Percentiles rank a stretch among this genome's conserved stretches.
These are phyloP conservation scores for Drosophila repletoides DNA, from an alignment of 1,140 invertebrate species.

Conservation along the genomic window DNA sequence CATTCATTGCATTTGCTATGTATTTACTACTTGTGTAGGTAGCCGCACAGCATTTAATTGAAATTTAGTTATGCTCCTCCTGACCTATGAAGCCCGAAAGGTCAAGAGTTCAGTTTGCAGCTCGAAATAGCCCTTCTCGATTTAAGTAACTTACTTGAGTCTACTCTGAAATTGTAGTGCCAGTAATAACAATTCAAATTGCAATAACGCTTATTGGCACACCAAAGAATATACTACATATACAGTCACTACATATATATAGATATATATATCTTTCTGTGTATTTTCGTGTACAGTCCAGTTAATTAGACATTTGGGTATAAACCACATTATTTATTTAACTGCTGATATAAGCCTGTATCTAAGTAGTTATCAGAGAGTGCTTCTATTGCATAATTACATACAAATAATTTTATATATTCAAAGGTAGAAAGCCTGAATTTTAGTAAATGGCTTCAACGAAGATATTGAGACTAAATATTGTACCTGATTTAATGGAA, in stretches of 20 bases:
- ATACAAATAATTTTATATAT: neutral
- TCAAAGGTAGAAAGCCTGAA: no score
- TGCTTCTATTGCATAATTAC: neutral
- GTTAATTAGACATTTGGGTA: conserved; percentile 15
- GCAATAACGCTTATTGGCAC: conserved; percentile 28
- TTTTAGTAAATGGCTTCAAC: no score
- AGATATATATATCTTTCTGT: no score
- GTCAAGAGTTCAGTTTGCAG: conserved; percentile 33
- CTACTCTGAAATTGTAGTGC: conserved; percentile 13
- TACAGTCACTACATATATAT: no score
- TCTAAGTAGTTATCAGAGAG: neutral
- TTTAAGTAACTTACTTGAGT: conserved; percentile 24
- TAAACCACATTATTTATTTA: conserved; percentile 10
- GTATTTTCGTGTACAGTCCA: conserved; percentile 2
- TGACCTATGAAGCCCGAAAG: conserved; percentile 3
- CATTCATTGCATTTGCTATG: conserved; percentile 43
- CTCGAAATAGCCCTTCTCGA: no score
- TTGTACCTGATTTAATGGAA: no score
- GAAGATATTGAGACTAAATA: no score
- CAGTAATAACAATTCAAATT: conserved; percentile 19
- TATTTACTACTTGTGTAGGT: conserved; percentile 18
- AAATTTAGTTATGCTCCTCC: conserved; percentile 64
- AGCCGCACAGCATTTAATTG: conserved; percentile 43
- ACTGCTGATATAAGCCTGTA: neutral
- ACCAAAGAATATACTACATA: neutral